phyloP scores from a whole-genome alignment of 2,797 vertebrate genomes.

The Etheostoma nigrum region DNA sequence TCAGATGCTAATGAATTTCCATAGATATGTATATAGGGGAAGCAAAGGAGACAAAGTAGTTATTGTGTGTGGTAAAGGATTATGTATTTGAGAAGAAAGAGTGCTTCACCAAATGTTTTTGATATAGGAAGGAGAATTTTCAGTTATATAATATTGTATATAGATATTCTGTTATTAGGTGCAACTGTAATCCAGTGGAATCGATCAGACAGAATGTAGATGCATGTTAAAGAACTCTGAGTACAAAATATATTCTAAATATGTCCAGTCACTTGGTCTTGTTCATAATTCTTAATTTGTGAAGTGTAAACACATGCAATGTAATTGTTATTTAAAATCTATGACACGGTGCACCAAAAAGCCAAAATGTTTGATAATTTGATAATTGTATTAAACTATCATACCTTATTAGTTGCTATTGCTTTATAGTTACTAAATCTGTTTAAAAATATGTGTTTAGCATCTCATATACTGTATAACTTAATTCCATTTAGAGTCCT shows the following conservation, averaged over 20 bases:
- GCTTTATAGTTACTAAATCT: not conserved
- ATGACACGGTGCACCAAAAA: not conserved
- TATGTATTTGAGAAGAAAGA: not conserved
- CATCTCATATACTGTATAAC: slow-evolving; percentile 2
- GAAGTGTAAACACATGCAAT: not conserved
- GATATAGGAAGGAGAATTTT: not conserved
- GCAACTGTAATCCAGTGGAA: slow-evolving; percentile 4
- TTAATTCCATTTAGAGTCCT: not conserved
- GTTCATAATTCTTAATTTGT: not conserved
- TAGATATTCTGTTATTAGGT: not conserved
- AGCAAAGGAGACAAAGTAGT: slow-evolving; percentile 3
- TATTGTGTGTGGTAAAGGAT: not conserved
- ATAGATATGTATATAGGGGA: not conserved
- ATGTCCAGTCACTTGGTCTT: slow-evolving; percentile 6
- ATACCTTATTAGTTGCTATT: slow-evolving; percentile 3
- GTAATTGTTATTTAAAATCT: slow-evolving; percentile 15
- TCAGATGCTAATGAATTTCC: not conserved
- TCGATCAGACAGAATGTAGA: not conserved
- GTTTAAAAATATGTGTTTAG: not conserved
- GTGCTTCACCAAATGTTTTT: not conserved
- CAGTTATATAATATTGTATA: no score
- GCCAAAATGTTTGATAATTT: not conserved
- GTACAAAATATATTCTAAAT: slow-evolving; percentile 1
- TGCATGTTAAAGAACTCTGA: slow-evolving; percentile 13
- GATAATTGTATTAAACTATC: not conserved